Percentiles rank a stretch among this genome's conserved stretches.
Evolutionary conservation across 2,113 vertebrate genomes (phyloP).

Genomic region (Pachyramphus minor): DNA sequence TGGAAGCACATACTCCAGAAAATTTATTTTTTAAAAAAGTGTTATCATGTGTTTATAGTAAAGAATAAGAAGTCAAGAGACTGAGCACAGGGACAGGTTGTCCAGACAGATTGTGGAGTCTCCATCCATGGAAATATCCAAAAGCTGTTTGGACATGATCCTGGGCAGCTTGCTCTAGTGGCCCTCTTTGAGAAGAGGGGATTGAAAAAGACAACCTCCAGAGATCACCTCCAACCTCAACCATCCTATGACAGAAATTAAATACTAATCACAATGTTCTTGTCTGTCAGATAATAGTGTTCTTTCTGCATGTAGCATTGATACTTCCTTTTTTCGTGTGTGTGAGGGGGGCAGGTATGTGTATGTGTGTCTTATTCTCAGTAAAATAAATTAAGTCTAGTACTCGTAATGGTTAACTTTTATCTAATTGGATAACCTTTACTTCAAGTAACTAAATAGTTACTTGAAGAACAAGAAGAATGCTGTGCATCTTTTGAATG

Average conservation of each 20-base stretch:
- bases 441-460: background rate
- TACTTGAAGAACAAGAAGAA: background rate
- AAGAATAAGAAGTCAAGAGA: background rate
- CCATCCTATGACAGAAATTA: background rate
- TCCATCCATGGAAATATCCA: background rate
- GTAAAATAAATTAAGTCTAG: background rate
- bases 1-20: background rate
- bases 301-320: background rate
- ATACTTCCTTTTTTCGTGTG: background rate
- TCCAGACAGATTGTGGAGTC: background rate
- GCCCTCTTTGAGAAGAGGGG: accelerated
- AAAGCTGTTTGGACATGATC: background rate
- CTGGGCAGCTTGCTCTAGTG: background rate
- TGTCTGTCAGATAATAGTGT: background rate
- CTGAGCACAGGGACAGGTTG: background rate
- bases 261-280: background rate
- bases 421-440: background rate
- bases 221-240: background rate
- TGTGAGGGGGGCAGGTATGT: no score
- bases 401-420: background rate
- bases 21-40: background rate
- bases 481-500: background rate
- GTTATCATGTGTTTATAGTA: background rate
- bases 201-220: background rate
- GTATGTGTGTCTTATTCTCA: background rate